Evolutionary conservation across 2,888 invertebrate genomes (phyloP), one percentile per base, ranked within the genome.

Genomic region (Acanthosepion esculentum): DNA sequence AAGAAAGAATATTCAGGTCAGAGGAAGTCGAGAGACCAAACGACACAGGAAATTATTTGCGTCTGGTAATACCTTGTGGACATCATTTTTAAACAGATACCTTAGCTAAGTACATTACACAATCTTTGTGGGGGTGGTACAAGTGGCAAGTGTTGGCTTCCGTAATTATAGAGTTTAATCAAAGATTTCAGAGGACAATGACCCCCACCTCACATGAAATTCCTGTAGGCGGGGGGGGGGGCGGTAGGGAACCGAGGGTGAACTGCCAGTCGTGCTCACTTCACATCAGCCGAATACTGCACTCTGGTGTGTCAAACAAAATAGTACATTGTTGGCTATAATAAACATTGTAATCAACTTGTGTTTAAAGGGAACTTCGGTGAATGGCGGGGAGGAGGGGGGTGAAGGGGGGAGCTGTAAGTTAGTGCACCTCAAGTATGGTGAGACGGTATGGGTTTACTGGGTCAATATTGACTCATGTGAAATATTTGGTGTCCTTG

Each of bases 111-210:
- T 78, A 18, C n/a, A 15, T 78, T 78, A 78, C 78, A 33, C 33
- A 78, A 78, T 78, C n/a, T 0, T 78, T 78, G n/a, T 23, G n/a
- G n/a, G 33, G n/a, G 78, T 78, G 78, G 78, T 78, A n/a, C 12
- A 78, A 78, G n/a, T n/a, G n/a, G n/a, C 78, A n/a, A n/a, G 78
- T 78, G 78, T 78, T 78, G 78, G 78, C 78, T 18, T 78, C 78
- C 12, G 78, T 78, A 78, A 78, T 78, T 78, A 78, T 33, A 78
- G 78, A 78, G 78, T 78, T 78, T 78, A 78, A 78, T n/a, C 12
- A n/a, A 78, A 78, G 33, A 78, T 78, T 78, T 33, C n/a, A 78
- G 78, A 78, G n/a, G 78, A 78, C n/a, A 78, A n/a, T n/a, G 78
- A n/a, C 10, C 33, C 33, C n/a, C 29, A 8, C 29, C n/a, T 10